Conservation (phyloP, 2,797 vertebrate species). For the Odontamblyopus rebecca region DNA sequence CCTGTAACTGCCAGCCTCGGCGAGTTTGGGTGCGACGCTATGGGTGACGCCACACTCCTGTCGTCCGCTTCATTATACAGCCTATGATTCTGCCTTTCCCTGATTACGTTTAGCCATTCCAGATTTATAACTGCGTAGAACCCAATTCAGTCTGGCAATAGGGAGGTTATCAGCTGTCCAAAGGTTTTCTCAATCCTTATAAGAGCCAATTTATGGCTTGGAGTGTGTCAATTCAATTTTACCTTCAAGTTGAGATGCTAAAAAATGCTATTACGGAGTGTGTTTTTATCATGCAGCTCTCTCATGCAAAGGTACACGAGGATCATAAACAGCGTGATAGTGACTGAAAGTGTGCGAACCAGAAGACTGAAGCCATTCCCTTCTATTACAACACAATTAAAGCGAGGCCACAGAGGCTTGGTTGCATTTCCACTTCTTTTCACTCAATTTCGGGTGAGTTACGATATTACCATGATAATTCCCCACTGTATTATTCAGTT, state of each 20-base stretch:
- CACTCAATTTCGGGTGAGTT: conserved; percentile 3
- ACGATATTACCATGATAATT: not conserved
- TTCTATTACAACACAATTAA: conserved; percentile 1
- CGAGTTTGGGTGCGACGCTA: no score
- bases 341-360: not conserved
- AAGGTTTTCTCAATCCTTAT: not conserved
- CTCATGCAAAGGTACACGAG: not conserved
- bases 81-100: no score
- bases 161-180: not conserved
- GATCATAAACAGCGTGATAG: not conserved
- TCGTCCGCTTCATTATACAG: no score
- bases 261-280: not conserved
- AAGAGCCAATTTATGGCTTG: not conserved
- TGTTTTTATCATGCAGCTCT: not conserved
- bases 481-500: not conserved
- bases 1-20: no score
- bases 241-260: not conserved
- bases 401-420: not conserved
- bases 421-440: not conserved
- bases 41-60: no score
- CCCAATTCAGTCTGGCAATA: no score
- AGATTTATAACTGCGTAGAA: no score
- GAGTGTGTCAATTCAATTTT: not conserved
- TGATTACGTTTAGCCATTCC: no score
- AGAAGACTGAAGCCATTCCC: not conserved